Percentiles rank a stretch among this genome's conserved stretches.
These are phyloP conservation scores for Lasioglossum lativentre DNA, from an alignment of 2,888 invertebrate species.

Conservation along the genomic window DNA sequence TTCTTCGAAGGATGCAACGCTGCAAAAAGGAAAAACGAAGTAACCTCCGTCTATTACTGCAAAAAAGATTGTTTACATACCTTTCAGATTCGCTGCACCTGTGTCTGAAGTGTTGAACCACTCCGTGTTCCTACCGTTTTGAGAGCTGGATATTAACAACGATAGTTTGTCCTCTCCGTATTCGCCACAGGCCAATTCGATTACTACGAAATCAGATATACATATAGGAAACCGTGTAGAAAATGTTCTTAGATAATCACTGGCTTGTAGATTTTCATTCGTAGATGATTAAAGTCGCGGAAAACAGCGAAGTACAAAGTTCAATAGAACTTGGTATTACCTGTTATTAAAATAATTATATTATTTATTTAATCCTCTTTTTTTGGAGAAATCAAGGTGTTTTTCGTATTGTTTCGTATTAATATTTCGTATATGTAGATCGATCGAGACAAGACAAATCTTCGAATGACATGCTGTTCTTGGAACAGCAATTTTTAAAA, in stretches of 20 bases:
- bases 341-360: too few species aligned
- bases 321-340: too few species aligned
- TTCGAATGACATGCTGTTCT: too few species aligned
- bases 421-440: too few species aligned
- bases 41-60: not conserved
- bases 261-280: too few species aligned
- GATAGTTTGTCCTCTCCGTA: slow-evolving; percentile 92
- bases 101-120: slow-evolving; percentile 89
- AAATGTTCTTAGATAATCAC: not conserved
- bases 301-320: too few species aligned
- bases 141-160: slow-evolving; percentile 88
- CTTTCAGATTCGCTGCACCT: slow-evolving; percentile 87
- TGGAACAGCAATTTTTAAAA: too few species aligned
- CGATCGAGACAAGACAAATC: too few species aligned
- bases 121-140: slow-evolving; percentile 89
- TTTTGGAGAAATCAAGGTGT: too few species aligned
- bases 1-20: slow-evolving; percentile 68
- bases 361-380: too few species aligned
- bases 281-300: too few species aligned
- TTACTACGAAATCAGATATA: slow-evolving; percentile 87
- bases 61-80: slow-evolving; percentile 65
- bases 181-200: slow-evolving; percentile 96
- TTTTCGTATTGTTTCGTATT: too few species aligned
- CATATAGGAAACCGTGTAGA: not conserved
- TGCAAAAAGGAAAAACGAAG: slow-evolving; percentile 61